These are phyloP conservation scores for Carposina sasakii DNA, from an alignment of 1,140 invertebrate genomes.

Conservation along the genomic window DNA sequence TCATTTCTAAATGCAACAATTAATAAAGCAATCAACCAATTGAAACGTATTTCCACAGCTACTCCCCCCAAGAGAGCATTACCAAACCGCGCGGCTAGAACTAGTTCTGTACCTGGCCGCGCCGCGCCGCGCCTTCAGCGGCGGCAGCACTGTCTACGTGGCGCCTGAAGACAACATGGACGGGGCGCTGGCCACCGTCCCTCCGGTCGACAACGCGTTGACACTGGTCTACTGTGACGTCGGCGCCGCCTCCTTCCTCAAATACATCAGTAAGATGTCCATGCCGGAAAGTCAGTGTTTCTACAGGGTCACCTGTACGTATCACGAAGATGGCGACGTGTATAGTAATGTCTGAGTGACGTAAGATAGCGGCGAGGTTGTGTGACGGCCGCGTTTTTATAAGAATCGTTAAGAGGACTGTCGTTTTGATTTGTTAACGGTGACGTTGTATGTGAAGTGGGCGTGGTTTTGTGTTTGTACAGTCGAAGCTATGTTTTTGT, in stretches of 20 bases:
- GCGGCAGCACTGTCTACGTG: conserved; percentile 72
- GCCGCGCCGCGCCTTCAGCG: conserved; percentile 41
- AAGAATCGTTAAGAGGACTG: too few relatives aligned
- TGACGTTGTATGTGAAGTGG: too few relatives aligned
- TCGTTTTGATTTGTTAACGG: too few relatives aligned
- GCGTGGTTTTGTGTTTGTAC: too few relatives aligned
- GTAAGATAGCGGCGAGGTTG: background rate
- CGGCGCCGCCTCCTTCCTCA: conserved; percentile 76
- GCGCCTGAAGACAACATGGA: conserved; percentile 64
- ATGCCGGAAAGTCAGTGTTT: conserved; percentile 52
- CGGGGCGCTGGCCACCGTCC: conserved; percentile 68
- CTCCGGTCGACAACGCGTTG: conserved; percentile 76
- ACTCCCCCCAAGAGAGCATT: conserved; percentile 61
- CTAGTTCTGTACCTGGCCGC: conserved; percentile 74
- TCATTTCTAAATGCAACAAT: too few relatives aligned
- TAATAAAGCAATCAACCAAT: too few relatives aligned
- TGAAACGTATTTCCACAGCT: conserved; percentile 52
- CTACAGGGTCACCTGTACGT: conserved; percentile 73
- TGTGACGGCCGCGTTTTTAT: background rate
- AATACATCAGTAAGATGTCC: conserved; percentile 75
- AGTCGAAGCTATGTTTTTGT: too few relatives aligned
- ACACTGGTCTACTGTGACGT: conserved; percentile 79
- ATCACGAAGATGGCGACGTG: conserved; percentile 34
- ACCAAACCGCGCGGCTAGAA: conserved; percentile 72
- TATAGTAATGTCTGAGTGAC: background rate